phyloP scores from a whole-genome alignment of 2,113 vertebrate genomes.

The Irena cyanogastra region DNA sequence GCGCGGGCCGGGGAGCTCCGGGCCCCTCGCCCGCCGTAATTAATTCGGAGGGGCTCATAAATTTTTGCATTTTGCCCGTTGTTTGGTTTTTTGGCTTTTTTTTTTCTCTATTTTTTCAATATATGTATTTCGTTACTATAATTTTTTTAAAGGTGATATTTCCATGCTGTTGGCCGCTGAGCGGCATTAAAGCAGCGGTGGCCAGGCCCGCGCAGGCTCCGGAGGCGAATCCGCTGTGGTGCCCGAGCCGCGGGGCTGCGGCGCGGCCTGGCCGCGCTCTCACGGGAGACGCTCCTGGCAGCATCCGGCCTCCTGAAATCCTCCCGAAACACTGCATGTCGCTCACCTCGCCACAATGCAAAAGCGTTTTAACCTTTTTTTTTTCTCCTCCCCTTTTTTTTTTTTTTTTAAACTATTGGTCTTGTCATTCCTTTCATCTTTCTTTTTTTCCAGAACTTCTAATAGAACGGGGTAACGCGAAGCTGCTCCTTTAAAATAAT shows the following conservation, averaged over 20 bases:
- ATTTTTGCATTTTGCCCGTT: background rate
- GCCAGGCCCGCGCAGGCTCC: background rate
- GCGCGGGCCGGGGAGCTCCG: background rate
- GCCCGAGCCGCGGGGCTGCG: background rate
- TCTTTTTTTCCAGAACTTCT: background rate
- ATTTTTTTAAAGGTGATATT: accelerated
- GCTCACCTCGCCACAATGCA: background rate
- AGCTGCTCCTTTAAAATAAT: background rate
- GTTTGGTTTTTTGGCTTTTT: too few species aligned
- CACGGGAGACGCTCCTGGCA: background rate
- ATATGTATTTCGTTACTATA: accelerated
- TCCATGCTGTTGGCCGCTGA: background rate
- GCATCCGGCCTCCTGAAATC: background rate
- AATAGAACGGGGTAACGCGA: background rate
- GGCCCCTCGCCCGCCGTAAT: background rate
- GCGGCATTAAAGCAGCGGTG: background rate
- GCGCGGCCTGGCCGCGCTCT: background rate
- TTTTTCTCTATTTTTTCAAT: background rate
- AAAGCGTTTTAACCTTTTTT: accelerated
- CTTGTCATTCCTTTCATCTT: background rate
- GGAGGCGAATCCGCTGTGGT: background rate
- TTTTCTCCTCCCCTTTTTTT: too few species aligned
- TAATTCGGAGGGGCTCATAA: background rate
- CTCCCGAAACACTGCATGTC: accelerated
- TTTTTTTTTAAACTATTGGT: background rate